Evolutionary conservation across 2,113 vertebrate species (phyloP).

Genomic region (Leucopsar rothschildi): DNA sequence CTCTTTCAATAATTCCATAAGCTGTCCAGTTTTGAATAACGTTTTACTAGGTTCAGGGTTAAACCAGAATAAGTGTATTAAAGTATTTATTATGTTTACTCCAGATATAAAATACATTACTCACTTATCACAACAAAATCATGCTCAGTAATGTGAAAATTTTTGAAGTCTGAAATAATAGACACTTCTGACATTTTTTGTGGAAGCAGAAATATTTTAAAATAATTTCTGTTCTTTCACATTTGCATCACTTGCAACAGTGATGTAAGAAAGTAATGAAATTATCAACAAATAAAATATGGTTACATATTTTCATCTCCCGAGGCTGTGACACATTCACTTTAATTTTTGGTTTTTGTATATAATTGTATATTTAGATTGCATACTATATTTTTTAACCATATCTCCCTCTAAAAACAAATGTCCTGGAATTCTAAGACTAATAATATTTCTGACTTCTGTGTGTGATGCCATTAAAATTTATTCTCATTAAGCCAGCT

Average conservation of each 20-base stretch:
- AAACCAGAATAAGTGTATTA: not conserved
- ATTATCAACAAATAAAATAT: not conserved
- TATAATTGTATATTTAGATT: not conserved
- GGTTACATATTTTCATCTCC: not conserved
- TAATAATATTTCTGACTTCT: not conserved
- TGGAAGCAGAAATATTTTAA: not conserved
- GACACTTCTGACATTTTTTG: not conserved
- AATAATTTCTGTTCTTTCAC: not conserved
- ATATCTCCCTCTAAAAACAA: not conserved
- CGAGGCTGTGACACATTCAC: not conserved
- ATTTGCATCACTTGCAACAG: not conserved
- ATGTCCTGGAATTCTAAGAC: not conserved
- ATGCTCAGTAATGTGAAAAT: not conserved
- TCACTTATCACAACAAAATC: not conserved
- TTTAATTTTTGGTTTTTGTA: not conserved
- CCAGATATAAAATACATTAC: not conserved
- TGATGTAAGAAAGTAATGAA: not conserved
- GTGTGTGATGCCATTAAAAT: not conserved
- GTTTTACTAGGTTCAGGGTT: not conserved
- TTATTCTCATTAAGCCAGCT: not conserved
- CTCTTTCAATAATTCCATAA: not conserved
- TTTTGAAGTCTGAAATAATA: not conserved
- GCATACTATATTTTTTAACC: not conserved
- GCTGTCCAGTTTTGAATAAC: not conserved
- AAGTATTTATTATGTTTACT: not conserved